Conservation (phyloP, 2,888 invertebrate species). For the Lasioglossum vierecki region DNA sequence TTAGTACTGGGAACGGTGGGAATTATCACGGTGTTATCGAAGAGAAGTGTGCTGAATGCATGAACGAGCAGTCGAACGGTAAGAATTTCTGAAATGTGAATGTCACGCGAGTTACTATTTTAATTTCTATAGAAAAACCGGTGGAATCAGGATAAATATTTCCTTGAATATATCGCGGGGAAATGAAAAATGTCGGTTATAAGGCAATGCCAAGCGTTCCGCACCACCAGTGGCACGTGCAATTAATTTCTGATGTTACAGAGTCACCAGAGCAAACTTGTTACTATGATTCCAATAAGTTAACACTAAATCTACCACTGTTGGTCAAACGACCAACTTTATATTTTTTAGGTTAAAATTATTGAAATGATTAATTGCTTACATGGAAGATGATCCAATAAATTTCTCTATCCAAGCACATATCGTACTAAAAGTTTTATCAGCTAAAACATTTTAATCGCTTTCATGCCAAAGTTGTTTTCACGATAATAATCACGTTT, state of each 20-base stretch:
- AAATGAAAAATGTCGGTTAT: constrained; percentile 15
- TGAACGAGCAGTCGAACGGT: neutral
- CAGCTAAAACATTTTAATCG: no score
- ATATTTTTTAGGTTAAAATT: no score
- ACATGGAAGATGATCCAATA: no score
- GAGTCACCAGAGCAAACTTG: constrained; percentile 1
- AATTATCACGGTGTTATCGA: neutral
- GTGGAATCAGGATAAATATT: neutral
- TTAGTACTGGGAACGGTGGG: neutral
- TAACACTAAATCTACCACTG: no score
- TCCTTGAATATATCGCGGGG: neutral
- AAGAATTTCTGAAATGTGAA: neutral
- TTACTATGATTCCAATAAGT: constrained; percentile 19
- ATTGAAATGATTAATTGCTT: no score
- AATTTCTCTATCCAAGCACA: no score
- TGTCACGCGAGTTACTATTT: neutral
- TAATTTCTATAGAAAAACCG: neutral
- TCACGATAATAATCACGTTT: neutral
- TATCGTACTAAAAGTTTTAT: no score
- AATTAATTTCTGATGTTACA: constrained; percentile 22
- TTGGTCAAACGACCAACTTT: no score
- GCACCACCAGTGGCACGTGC: constrained; percentile 6
- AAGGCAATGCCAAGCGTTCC: constrained; percentile 6
- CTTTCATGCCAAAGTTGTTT: neutral
- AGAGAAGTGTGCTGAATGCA: neutral